Base-by-base conservation (phyloP, 1,140 invertebrate species). In the Drosophila quadrilineata region DNA sequence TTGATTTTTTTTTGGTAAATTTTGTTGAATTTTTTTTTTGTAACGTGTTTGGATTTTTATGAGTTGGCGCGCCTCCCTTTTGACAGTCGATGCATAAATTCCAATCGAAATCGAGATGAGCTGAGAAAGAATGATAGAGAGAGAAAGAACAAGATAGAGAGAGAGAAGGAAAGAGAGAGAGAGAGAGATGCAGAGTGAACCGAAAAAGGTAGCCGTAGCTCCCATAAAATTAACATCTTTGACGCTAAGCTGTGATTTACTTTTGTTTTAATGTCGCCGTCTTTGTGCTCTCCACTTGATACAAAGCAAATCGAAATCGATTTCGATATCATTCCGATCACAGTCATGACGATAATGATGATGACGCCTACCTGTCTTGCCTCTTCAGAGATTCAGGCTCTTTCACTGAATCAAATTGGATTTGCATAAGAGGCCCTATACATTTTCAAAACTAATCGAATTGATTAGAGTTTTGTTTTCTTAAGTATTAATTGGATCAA, bases 191-290 rank as follows among this genome's bases (percentile, higher is more conserved):
- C 21, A 26, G 21, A 53, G 21, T 22, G 33, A 43, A 12, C 68
- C 45, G 35, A 72, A 84, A n/a, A 82, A 85, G 77, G 77, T 84
- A 84, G 77, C 77, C 59, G 62, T 41, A 53, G 64, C 24, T 41
- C 48, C 70, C 48, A 86, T 87, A 87, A 87, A 87, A 87, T 87
- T 77, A 82, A 75, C 71, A 84, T 85, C 58, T 87, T 76, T 87
- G 85, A 87, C 85, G 75, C 79, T 88, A 88, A 87, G 86, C 85
- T 46, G 71, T 87, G 85, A 87, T 87, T 87, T 87, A 87, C 52
- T 88, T 87, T 87, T 87, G 85, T 87, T 86, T 87, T 88, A 87
- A 87, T 88, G 79, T 80, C 59, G 64, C 65, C 60, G 64, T 14
- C 64, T 68, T 68, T 68, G 58, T 68, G 48, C 64, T 26, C 57